Conservation (phyloP, 2,888 invertebrate genomes). For the Ectobius pallidus region DNA sequence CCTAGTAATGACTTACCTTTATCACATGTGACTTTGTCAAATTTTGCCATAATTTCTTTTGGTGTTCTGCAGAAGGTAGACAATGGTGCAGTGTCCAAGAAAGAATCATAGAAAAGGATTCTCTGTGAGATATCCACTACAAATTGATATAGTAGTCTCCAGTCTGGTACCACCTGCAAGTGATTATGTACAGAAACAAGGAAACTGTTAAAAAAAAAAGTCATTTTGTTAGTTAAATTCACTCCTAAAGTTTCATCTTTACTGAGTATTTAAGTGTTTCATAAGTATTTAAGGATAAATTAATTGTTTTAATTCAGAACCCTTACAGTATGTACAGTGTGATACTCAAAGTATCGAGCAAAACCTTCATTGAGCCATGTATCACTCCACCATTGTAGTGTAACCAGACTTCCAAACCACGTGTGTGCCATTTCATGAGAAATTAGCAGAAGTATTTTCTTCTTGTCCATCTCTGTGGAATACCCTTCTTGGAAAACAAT, state of each 20-base stretch:
- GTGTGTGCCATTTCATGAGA: conserved; percentile 75
- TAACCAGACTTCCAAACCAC: conserved; percentile 77
- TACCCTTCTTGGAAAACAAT: conserved; percentile 61
- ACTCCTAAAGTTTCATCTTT: no score
- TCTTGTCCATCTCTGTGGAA: conserved; percentile 46
- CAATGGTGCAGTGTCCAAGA: conserved; percentile 54
- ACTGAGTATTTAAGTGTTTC: no score
- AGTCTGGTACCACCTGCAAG: conserved; percentile 49
- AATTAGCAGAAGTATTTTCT: conserved; percentile 51
- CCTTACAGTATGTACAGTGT: conserved; percentile 48
- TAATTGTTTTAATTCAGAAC: no score
- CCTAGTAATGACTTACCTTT: conserved; percentile 44
- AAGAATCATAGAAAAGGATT: conserved; percentile 53
- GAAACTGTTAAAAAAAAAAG: no score
- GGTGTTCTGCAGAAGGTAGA: conserved; percentile 25
- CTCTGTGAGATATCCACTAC: conserved; percentile 51
- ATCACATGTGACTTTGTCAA: conserved; percentile 41
- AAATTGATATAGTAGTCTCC: conserved; percentile 53
- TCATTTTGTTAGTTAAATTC: no score
- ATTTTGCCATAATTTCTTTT: conserved; percentile 33
- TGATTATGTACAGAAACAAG: no score
- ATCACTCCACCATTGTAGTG: conserved; percentile 72
- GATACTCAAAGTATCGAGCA: conserved; percentile 62
- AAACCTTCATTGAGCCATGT: conserved; percentile 78
- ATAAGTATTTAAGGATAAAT: no score